phyloP scores from a whole-genome alignment of 2,797 vertebrate genomes.

The Phaenicophaeus curvirostris region DNA sequence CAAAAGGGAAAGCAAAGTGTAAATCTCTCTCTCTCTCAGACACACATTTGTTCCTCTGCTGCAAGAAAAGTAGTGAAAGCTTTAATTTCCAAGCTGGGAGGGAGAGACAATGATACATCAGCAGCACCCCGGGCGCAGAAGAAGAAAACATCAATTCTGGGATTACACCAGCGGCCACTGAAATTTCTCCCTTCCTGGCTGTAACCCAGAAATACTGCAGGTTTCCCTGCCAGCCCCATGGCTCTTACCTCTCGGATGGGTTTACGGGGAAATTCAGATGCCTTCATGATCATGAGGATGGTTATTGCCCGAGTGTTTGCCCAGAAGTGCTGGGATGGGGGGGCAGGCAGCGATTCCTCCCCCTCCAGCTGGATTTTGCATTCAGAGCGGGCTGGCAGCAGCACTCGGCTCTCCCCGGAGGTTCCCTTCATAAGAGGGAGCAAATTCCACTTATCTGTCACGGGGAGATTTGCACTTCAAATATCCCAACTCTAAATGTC shows the following conservation, averaged over 20 bases:
- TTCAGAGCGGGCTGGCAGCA: neutral
- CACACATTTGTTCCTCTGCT: slow-evolving; percentile 31
- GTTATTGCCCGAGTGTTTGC: neutral
- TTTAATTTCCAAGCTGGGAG: slow-evolving; percentile 26
- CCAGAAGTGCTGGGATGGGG: slow-evolving; percentile 27
- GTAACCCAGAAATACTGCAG: neutral
- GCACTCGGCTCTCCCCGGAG: slow-evolving; percentile 43
- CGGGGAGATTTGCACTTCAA: slow-evolving; percentile 64
- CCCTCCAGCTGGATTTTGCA: neutral
- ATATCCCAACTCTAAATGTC: slow-evolving; percentile 44
- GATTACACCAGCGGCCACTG: neutral
- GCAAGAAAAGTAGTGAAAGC: slow-evolving; percentile 35
- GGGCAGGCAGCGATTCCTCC: slow-evolving; percentile 6
- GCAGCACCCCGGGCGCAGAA: neutral
- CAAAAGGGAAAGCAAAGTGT: slow-evolving; percentile 56
- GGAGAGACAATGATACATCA: slow-evolving; percentile 50
- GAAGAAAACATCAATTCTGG: slow-evolving; percentile 38
- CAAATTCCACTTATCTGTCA: slow-evolving; percentile 48
- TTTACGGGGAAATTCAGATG: neutral
- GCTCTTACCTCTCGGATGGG: neutral
- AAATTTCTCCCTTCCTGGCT: slow-evolving; percentile 6
- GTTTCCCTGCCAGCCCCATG: fast-evolving
- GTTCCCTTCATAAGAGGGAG: slow-evolving; percentile 62
- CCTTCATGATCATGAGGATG: neutral
- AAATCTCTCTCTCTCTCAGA: slow-evolving; percentile 52